A percentile compares a stretch with the other conserved stretches of the same genome.
phyloP scores from a whole-genome alignment of 2,797 vertebrate genomes.

The Cyprinodon diabolis region DNA sequence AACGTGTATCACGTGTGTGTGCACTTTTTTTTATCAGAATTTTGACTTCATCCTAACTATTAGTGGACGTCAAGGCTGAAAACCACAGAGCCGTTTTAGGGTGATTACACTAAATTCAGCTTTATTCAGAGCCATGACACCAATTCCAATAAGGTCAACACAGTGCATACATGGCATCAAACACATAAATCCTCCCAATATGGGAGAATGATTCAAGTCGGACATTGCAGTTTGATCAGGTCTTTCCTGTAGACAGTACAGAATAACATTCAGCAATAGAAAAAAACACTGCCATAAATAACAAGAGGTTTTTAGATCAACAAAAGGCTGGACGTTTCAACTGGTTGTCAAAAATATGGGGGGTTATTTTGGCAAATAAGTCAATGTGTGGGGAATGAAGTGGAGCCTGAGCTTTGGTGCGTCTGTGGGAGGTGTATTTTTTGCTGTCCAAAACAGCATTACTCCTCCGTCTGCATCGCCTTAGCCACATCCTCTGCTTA shows the following conservation, averaged over 20 bases:
- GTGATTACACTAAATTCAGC: conserved; percentile 65
- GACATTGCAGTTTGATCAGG: conserved; percentile 62
- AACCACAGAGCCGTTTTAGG: neutral
- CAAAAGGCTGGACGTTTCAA: conserved; percentile 33
- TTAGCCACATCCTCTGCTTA: conserved; percentile 37
- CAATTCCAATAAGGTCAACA: conserved; percentile 42
- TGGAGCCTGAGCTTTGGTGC: conserved; percentile 40
- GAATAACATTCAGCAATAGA: conserved; percentile 60
- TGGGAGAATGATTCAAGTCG: conserved; percentile 77
- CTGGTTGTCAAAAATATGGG: conserved; percentile 24
- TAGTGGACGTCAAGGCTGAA: neutral
- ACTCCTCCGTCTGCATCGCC: conserved; percentile 22
- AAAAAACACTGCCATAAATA: conserved; percentile 71
- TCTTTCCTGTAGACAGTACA: conserved; percentile 63
- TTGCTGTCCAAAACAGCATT: conserved; percentile 40
- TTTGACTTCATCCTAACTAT: too few species aligned
- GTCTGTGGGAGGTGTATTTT: conserved; percentile 48
- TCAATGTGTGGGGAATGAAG: conserved; percentile 16
- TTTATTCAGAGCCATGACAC: conserved; percentile 71
- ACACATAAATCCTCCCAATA: conserved; percentile 74
- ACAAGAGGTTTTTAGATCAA: conserved; percentile 51
- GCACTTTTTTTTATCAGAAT: too few species aligned
- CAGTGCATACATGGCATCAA: conserved; percentile 54
- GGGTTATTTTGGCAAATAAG: conserved; percentile 31
- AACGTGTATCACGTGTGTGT: too few species aligned